Evolutionary conservation across 2,113 vertebrate genomes (phyloP), one percentile per base, ranked within the genome.

Genomic region (Ictidomys tridecemlineatus): DNA sequence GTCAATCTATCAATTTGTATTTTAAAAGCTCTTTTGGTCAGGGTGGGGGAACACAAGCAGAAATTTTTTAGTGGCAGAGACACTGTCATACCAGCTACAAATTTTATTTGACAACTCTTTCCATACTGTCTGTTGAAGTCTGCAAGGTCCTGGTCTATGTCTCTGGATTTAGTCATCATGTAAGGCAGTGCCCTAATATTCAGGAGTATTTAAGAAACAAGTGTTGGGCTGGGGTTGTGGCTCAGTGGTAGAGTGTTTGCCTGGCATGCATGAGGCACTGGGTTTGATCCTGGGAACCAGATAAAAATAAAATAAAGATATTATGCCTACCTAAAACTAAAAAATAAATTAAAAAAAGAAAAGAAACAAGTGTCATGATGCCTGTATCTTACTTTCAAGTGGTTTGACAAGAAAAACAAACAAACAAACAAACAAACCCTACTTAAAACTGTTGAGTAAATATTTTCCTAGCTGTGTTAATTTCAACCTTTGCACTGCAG

Each of bases 111-210:
- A 80, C 53, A 88, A 24, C 58, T 85, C 76, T 87, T 82, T 84
- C n/a, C 56, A 58, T 4, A 84, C 37, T 37, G 87, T 37, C 42
- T 5, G 11, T 11, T 77, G 45, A 28, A 26, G 17, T 85, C 26
- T 74, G 48, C 24, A 89, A 78, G 39, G 12, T 61, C 42, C 58
- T 88, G 58, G 70, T 26, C 42, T 39, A 20, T 32, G 77, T 77
- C 26, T 88, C n/a, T 88, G 83, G 53, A 93, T 58, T 32, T 86
- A 45, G 69, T 82, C 58, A 45, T 86, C 74, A 97, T 12, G 28
- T 72, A 95, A 24, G 24, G 61, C 18, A 86, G 42, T 5, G 13
- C 34, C 37, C 12, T 67, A 84, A 83, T 65, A 51, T 48, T 79
- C 73, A 80, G 18, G 28, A 76, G 17, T 80, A 90, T 32, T 89